Percentiles rank a stretch among this genome's conserved stretches.
phyloP scores from a whole-genome alignment of 1,140 invertebrate genomes.

The Drosophila pseudoananassae region DNA sequence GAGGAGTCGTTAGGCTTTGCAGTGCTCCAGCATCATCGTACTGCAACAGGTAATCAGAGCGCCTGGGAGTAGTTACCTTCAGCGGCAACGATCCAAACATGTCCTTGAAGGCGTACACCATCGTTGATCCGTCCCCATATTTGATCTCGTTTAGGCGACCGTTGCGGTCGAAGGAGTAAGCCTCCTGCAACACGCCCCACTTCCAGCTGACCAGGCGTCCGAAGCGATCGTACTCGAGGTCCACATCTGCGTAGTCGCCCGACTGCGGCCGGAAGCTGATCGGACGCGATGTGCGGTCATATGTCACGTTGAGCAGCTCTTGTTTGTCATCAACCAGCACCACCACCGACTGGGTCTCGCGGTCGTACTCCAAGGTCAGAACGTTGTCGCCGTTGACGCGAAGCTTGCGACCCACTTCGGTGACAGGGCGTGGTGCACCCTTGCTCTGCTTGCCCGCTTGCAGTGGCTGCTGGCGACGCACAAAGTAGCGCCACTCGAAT shows the following conservation, averaged over 20 bases:
- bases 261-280: conserved; percentile 94
- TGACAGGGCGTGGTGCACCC: conserved; percentile 88
- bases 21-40: conserved; percentile 96
- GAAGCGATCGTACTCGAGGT: conserved; percentile 96
- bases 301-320: conserved; percentile 95
- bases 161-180: conserved; percentile 94
- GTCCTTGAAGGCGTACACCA: conserved; percentile 95
- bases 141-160: conserved; percentile 94
- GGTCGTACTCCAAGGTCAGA: conserved; percentile 95
- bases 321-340: conserved; percentile 95
- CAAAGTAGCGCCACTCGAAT: conserved; percentile 97
- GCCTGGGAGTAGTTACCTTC: conserved; percentile 95
- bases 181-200: conserved; percentile 95
- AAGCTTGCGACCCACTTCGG: conserved; percentile 93
- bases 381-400: conserved; percentile 96
- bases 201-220: conserved; percentile 95
- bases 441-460: conserved; percentile 85
- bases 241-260: conserved; percentile 93
- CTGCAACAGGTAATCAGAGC: conserved; percentile 95
- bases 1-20: conserved; percentile 94
- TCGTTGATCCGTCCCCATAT: conserved; percentile 93
- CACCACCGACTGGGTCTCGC: conserved; percentile 94
- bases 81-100: conserved; percentile 94
- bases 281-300: conserved; percentile 95
- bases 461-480: conserved; percentile 86